Evolutionary conservation across 2,797 vertebrate species (phyloP), one percentile per base, ranked within the genome.

Genomic region (Takifugu ocellatus): DNA sequence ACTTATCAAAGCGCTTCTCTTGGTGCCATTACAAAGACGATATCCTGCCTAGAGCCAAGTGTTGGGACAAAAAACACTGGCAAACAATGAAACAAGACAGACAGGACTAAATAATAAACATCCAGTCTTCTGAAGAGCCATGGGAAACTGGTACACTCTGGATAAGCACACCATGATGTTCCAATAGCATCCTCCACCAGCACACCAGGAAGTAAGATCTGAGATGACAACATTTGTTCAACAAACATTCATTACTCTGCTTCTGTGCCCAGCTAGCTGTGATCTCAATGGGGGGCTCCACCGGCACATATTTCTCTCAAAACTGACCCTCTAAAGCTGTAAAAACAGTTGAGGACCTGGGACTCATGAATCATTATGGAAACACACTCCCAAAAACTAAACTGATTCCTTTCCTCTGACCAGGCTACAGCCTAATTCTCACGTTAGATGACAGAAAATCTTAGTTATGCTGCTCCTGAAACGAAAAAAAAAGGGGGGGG

Each of bases 41-140:
- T 77, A 78, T 84, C 85, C 83, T 80, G 82, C 52, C 64, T 25
- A 4, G 53, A 68, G 75, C 69, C 42, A 66, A 63, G 70, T 62
- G 70, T 69, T 42, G 60, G 52, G 60, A 63, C 51, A 75, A 72
- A 55, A 82, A 79, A 83, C 72, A 66, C 47, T 5, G 59, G 62
- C 60, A 79, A 89, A 89, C 87, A 87, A 85, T 88, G 83, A 21
- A 70, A 73, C 66, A 83, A 83, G 82, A 51, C 52, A 60, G 61
- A 62, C 55, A 69, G 71, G 63, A 65, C 54, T 53, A 25, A 76
- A 87, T 56, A 73, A 83, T 67, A 89, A 89, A 88, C 81, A 82
- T 0, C 3, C n/a, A 10, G 50, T 55, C 70, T 61, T 87, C 63
- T 80, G 87, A 88, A 88, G 80, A 67, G 66, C 49, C 75, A 79